Evolutionary conservation across 2,113 vertebrate species (phyloP), one percentile per base, ranked within the genome.

Genomic region (Myiozetetes cayanensis): DNA sequence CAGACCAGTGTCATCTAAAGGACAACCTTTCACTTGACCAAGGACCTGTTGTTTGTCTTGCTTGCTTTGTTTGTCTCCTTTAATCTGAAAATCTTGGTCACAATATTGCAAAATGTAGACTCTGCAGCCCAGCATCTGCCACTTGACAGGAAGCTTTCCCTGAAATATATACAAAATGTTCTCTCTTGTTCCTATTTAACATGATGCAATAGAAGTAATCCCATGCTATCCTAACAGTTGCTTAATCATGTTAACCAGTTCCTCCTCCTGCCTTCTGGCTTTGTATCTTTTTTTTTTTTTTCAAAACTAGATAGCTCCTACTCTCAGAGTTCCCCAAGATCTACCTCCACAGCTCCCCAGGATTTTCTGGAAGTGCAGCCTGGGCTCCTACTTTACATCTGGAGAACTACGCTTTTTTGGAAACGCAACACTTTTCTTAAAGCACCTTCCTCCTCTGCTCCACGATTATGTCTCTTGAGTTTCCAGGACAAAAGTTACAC

Each of bases 81-180:
- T 90, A 35, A 92, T 71, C 75, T 80, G 82, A 87, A 91, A 94
- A 83, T 61, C 67, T 85, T 89, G 72, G 41, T 87, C 63, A 83
- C 71, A 95, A 66, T 35, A 90, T 18, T 93, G 90, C 87, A 94
- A 95, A 90, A 90, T 3, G 59, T 27, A 85, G 71, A 46, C 24
- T 41, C 85, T 61, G 37, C 78, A 93, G 71, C 30, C 67, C 67
- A 33, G 75, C 75, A 88, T 94, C 75, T 84, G 86, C 62, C 92
- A 86, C 83, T 66, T 66, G 79, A 62, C 76, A 94, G 83, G 88
- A 90, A 95, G 68, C 65, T 81, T 90, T 86, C 63, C 65, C 72
- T 47, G 68, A 89, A 93, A 94, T 71, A 88, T 46, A 93, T 44
- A 90, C 94, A 95, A 92, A 96, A 93, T 74, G 79, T 86, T 94